phyloP scores from a whole-genome alignment of 2,113 vertebrate genomes.

The Dryoscopus gambensis region DNA sequence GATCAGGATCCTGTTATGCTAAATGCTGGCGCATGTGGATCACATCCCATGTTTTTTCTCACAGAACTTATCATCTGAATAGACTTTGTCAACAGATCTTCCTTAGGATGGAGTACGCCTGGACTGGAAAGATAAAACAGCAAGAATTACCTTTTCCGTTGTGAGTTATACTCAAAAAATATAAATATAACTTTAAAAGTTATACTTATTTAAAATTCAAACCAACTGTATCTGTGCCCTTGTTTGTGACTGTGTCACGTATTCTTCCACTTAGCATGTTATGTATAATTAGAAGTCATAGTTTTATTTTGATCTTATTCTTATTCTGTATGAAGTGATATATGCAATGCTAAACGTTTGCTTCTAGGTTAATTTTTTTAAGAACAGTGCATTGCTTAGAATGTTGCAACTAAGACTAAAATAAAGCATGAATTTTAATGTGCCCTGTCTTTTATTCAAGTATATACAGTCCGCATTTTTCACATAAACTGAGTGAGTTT shows the following conservation, averaged over 20 bases:
- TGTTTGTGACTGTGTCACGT: not conserved
- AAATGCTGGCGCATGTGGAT: not conserved
- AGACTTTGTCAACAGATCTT: not conserved
- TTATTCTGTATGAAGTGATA: not conserved
- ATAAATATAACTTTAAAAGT: not conserved
- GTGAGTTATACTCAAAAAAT: not conserved
- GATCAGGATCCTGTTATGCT: not conserved
- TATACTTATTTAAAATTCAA: not conserved
- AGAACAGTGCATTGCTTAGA: not conserved
- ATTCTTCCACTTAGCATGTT: not conserved
- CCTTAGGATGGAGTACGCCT: not conserved
- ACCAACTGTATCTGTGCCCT: not conserved
- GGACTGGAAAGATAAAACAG: not conserved
- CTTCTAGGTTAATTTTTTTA: not conserved
- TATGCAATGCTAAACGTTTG: not conserved
- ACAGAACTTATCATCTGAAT: not conserved
- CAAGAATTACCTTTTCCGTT: not conserved
- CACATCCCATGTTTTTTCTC: not conserved
- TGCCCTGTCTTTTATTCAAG: not conserved
- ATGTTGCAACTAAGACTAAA: not conserved
- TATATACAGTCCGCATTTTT: not conserved
- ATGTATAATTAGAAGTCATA: not conserved
- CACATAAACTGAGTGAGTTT: not conserved
- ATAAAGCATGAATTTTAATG: not conserved
- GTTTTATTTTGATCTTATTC: not conserved